These are phyloP conservation scores for Bufotes viridis DNA, from an alignment of 2,797 vertebrate species.

Conservation along the genomic window DNA sequence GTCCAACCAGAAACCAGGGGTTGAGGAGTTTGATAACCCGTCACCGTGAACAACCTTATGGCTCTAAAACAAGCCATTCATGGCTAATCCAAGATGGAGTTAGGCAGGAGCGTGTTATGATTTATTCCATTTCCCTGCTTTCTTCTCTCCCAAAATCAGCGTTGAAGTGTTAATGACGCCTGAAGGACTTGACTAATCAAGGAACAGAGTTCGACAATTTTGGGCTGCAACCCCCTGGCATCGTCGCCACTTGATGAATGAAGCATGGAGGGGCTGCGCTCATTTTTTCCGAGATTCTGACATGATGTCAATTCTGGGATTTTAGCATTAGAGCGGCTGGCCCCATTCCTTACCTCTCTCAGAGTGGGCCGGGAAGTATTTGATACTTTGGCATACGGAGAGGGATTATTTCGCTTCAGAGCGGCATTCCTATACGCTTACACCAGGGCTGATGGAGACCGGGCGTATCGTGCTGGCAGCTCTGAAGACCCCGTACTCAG, in stretches of 20 bases:
- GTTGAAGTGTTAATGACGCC: constrained; percentile 52
- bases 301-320: constrained; percentile 47
- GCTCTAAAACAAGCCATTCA: background rate
- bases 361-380: constrained; percentile 36
- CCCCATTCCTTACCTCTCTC: constrained; percentile 30
- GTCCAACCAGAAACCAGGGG: background rate
- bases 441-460: background rate
- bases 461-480: constrained; percentile 25
- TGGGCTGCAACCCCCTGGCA: constrained; percentile 5
- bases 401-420: constrained; percentile 13
- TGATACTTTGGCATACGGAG: constrained; percentile 46
- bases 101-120: background rate
- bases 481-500: background rate
- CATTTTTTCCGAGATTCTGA: constrained; percentile 29
- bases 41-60: background rate
- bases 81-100: constrained; percentile 19
- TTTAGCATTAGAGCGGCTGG: constrained; percentile 22
- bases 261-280: background rate
- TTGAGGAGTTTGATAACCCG: background rate
- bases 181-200: constrained; percentile 9
- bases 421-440: constrained; percentile 18
- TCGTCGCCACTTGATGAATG: background rate
- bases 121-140: background rate
- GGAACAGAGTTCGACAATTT: constrained; percentile 1
- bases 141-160: constrained; percentile 1